Evolutionary conservation across 2,113 vertebrate species (phyloP), one percentile per base, ranked within the genome.

Genomic region (Daboia siamensis): DNA sequence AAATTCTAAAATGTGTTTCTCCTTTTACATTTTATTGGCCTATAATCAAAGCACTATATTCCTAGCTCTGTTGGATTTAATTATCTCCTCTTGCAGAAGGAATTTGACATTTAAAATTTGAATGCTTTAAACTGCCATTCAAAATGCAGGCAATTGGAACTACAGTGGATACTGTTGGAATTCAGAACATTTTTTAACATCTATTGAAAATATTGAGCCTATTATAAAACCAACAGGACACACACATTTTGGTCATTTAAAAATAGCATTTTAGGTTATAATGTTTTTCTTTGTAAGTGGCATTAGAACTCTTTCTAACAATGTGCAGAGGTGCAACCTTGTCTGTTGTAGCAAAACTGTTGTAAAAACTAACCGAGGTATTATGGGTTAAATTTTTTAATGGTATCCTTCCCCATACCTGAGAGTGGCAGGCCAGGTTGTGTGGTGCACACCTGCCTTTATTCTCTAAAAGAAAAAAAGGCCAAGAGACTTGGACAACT

Each of bases 41-140:
- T 89, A 51, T 85, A 92, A 85, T 29, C 48, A 84, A 57, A 59
- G 69, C 54, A 39, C 51, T 85, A 51, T 84, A 89, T 89, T 55
- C 55, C 20, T 39, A 51, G 7, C 44, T 59, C 3, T 80, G 54
- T 33, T 92, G 54, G 39, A 29, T 55, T 92, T 92, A 89, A 89
- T 84, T 92, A 10, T 51, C 87, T 84, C 39, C 54, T 84, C 85
- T 64, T 85, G 12, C n/a, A 89, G 69, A 92, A 89, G 87, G 54
- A 92, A 92, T 92, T 55, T 92, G 91, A 92, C 54, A 51, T 85
- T 89, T 85, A 89, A 59, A 85, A 89, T 56, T 39, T 23, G 21
- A 92, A 52, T 86, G 29, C 74, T 46, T 92, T 92, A 61, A 90
- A 85, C 85, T 89, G 29, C n/a, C 54, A 92, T 89, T 92, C 51